Base-by-base conservation (phyloP, 2,113 vertebrate genomes). In the Chionis minor region DNA sequence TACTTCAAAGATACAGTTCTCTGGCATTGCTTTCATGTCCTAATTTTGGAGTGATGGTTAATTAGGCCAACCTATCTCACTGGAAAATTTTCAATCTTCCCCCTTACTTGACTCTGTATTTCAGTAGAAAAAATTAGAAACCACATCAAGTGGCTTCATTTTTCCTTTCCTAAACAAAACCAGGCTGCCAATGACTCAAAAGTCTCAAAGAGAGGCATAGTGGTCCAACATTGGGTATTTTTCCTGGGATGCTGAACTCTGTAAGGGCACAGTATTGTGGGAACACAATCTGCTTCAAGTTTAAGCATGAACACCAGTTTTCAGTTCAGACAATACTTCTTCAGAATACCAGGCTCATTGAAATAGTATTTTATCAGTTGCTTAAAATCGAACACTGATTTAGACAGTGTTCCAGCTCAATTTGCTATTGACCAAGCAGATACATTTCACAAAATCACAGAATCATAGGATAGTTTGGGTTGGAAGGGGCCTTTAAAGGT, bases 351-450 rank as follows among this genome's bases (percentile, higher is more conserved):
- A 94, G 14, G 14, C 24, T 90, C 35, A 62, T 65, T 83, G 72
- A 70, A 94, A 95, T 69, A 90, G 92, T 94, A 92, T 95, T 96
- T 90, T 91, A 77, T 86, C 55, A 77, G 59, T 87, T 85, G 44
- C 61, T 59, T 44, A 86, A 77, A 88, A 83, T 82, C 27, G 88
- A 92, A 49, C 7, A 17, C 40, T n/a, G 28, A 83, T 88, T 92
- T 80, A 81, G 35, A 92, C 61, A 66, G 5, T 77, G 61, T 86
- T 93, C 51, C 59, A 81, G 49, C 12, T 80, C 62, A 65, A 47
- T 62, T 95, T 91, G 20, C 33, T 81, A 24, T 65, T 85, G 32
- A 69, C 26, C 51, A 62, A 75, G 28, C 6, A 78, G 26, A 84
- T 49, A 59, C 1, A 30, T 73, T 81, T 86, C 40, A 66, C 33